phyloP scores from a whole-genome alignment of 2,113 vertebrate species.

The Vanacampus margaritifer region DNA sequence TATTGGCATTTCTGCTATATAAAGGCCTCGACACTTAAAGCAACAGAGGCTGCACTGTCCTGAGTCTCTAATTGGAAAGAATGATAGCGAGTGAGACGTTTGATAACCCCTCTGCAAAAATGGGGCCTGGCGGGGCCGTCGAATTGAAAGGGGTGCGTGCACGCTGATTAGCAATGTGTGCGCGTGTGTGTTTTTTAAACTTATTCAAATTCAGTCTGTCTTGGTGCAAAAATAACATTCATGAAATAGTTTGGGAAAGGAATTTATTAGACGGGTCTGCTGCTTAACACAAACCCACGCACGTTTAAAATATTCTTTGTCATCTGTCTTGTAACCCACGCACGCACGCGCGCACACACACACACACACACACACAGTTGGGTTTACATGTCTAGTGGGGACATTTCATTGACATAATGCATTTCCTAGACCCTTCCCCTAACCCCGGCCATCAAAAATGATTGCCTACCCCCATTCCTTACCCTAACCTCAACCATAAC shows the following conservation, averaged over 20 bases:
- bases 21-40: neutral
- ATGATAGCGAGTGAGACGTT: conserved; percentile 37
- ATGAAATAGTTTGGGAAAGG: conserved; percentile 1
- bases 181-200: conserved; percentile 7
- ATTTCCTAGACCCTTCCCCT: too few relatives aligned
- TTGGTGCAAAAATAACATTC: conserved; percentile 2
- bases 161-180: conserved; percentile 29
- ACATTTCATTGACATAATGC: too few relatives aligned
- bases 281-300: neutral
- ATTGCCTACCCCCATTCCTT: too few relatives aligned
- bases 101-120: conserved; percentile 38
- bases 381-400: too few relatives aligned
- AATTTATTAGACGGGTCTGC: neutral
- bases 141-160: conserved; percentile 13
- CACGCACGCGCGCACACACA: too few relatives aligned
- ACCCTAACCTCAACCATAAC: too few relatives aligned
- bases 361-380: too few relatives aligned
- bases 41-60: neutral
- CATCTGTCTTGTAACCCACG: too few relatives aligned
- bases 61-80: conserved; percentile 45
- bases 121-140: conserved; percentile 24
- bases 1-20: neutral
- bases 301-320: too few relatives aligned
- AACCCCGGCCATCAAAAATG: too few relatives aligned
- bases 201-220: conserved; percentile 16